phyloP scores from a whole-genome alignment of 2,797 vertebrate genomes.

The Tokudaia tokunoshimensis region DNA sequence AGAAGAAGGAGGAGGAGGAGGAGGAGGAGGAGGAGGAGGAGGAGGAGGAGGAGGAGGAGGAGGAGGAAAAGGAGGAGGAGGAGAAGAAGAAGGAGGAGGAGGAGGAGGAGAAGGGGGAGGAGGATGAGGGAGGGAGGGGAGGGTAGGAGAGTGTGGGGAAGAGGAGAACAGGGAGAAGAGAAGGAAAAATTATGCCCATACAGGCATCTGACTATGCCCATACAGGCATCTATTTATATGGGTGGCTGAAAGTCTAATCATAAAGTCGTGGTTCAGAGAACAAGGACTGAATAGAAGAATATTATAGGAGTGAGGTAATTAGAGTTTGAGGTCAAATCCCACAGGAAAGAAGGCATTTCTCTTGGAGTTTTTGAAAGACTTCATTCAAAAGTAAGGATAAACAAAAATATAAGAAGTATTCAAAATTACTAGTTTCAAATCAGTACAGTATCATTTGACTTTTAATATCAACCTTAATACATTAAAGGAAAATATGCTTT shows the following conservation, averaged over 20 bases:
- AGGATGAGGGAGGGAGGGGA: not conserved
- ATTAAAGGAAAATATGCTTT: constrained; percentile 13
- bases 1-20: too few relatives aligned
- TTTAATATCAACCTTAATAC: constrained; percentile 26
- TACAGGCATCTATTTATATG: not conserved
- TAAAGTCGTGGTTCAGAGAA: not conserved
- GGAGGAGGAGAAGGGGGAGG: fast-evolving
- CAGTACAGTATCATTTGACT: not conserved
- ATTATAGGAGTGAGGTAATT: not conserved
- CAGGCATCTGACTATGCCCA: not conserved
- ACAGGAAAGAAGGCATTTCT: not conserved
- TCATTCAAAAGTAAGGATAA: not conserved
- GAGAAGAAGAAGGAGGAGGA: not conserved
- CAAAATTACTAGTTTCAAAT: constrained; percentile 50
- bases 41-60: not conserved
- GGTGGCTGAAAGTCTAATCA: not conserved
- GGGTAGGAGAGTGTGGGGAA: not conserved
- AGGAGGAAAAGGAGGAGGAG: not conserved
- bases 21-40: too few relatives aligned
- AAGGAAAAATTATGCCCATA: not conserved
- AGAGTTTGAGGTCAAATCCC: constrained; percentile 26
- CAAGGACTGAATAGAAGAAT: not conserved
- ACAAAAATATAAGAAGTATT: not conserved
- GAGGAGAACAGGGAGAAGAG: not conserved
- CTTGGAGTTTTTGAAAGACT: constrained; percentile 26